Base-by-base conservation (phyloP, 2,888 invertebrate species). In the Orchesella flavescens region DNA sequence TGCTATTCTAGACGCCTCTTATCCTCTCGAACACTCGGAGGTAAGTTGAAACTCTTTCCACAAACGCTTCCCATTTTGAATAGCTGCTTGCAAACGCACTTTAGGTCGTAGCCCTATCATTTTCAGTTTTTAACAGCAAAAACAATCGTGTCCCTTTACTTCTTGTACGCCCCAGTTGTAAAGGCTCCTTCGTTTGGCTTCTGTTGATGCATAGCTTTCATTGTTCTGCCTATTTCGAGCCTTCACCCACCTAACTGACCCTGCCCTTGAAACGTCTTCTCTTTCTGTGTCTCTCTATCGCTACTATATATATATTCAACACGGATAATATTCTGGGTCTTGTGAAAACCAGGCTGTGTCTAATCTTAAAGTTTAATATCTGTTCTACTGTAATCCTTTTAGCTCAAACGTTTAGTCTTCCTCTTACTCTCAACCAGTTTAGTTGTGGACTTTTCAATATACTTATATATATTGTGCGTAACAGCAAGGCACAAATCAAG, bases 21-120 rank as follows among this genome's bases (percentile, higher is more conserved):
- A 88, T 87, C 88, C 88, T 87, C 87, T 87, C 85, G 87, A 88
- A 86, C 87, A 87, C 86, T 86, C 87, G 86, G 88, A 88, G 88
- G 88, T 88, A 88, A 88, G 88, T 87, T 86, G 83, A 82, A 84
- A 85, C 86, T 87, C 87, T 86, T 88, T 87, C 87, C 87, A 87
- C 87, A 87, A 87, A 84, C 86, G 86, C 87, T 87, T 87, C 87
- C 86, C 87, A 85, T 85, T 86, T 87, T 87, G 86, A 86, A 85
- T 88, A 86, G 85, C 84, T 81, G 85, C 87, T 87, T 86, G 72
- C 81, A 73, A 82, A 83, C 83, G 85, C 86, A 84, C 84, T 81
- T 72, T 80, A 74, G 68, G 55, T 73, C 55, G 73, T 78, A 79
- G 72, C 80, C 80, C 76, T 83, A 66, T 55, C 23, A 49, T 65